Evolutionary conservation across 2,797 vertebrate species (phyloP), one percentile per base, ranked within the genome.

Genomic region (Galagoides demidoff): DNA sequence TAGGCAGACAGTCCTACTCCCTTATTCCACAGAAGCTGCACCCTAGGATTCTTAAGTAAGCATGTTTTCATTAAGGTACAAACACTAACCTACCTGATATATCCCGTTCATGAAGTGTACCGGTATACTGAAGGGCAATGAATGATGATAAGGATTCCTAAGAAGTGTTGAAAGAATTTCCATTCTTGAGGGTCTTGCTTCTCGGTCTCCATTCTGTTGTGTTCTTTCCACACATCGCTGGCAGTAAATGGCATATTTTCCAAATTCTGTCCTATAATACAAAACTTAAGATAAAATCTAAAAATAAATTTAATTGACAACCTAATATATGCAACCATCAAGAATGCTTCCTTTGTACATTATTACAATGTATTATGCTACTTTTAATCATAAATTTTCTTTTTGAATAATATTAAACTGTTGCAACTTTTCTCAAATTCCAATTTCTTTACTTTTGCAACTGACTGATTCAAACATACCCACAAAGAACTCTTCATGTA

Each of bases 71-170:
- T n/a, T 34, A 9, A 7, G 55, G 57, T 19, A 85, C 23, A 27
- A 43, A 61, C 34, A 12, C 20, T 27, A 13, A 59, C 64, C 57
- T 96, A 99, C 99, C 99, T 99, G 99, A 98, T 99, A 99, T 52
- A 99, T 99, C 96, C 99, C 99, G 0, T 99, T 99, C 98, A 99
- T 99, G 98, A 99, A 99, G 98, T 99, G 99, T 82, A 99, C 99
- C 0, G 99, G 99, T 71, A 99, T 99, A 57, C 99, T 99, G 97
- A 99, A 99, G 9, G 99, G 99, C 95, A 99, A 98, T 0, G 99
- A 99, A 94, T 99, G 99, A 97, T 99, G 99, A 61, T 99, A 99
- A 1, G 99, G 99, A 84, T 99, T 99, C 97, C 99, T 99, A 73
- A 99, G 98, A 9, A 99, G 99, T 66, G 99, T 99, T 10, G 99